phyloP scores from a whole-genome alignment of 2,797 vertebrate species.

The Poecile montanus region DNA sequence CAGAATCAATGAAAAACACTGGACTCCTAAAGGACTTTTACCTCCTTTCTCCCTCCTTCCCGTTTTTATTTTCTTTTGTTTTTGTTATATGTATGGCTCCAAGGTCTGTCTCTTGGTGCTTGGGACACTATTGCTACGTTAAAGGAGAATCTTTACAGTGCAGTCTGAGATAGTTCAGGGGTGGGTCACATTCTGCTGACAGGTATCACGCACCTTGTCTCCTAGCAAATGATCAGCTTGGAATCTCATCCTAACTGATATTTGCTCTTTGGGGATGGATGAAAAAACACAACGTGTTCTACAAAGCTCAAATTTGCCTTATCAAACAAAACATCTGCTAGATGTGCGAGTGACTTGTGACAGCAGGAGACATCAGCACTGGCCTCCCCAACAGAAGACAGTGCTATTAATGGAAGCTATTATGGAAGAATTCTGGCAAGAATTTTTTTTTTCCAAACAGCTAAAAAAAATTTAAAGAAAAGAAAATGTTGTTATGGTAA shows the following conservation, averaged over 20 bases:
- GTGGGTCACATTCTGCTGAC: neutral
- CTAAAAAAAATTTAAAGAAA: slow-evolving; percentile 58
- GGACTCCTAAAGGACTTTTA: neutral
- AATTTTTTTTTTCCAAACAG: slow-evolving; percentile 59
- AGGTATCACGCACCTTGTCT: neutral
- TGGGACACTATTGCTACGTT: neutral
- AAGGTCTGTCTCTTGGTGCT: neutral
- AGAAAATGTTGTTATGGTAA: slow-evolving; percentile 79
- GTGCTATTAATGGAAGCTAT: slow-evolving; percentile 76
- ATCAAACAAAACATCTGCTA: slow-evolving; percentile 74
- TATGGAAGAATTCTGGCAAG: slow-evolving; percentile 75
- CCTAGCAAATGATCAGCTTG: neutral
- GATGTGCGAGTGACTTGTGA: slow-evolving; percentile 74
- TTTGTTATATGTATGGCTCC: neutral
- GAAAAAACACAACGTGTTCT: slow-evolving; percentile 57
- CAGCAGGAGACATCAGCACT: slow-evolving; percentile 72
- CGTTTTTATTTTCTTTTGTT: neutral
- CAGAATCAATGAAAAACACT: neutral
- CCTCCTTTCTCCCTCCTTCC: neutral
- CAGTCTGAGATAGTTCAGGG: neutral
- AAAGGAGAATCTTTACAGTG: slow-evolving; percentile 30
- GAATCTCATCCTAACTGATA: slow-evolving; percentile 60
- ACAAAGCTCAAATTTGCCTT: slow-evolving; percentile 72
- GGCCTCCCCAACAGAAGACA: slow-evolving; percentile 72
- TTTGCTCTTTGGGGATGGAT: slow-evolving; percentile 54